Conservation (phyloP, 2,888 invertebrate genomes). For the Drosophila infuscata region DNA sequence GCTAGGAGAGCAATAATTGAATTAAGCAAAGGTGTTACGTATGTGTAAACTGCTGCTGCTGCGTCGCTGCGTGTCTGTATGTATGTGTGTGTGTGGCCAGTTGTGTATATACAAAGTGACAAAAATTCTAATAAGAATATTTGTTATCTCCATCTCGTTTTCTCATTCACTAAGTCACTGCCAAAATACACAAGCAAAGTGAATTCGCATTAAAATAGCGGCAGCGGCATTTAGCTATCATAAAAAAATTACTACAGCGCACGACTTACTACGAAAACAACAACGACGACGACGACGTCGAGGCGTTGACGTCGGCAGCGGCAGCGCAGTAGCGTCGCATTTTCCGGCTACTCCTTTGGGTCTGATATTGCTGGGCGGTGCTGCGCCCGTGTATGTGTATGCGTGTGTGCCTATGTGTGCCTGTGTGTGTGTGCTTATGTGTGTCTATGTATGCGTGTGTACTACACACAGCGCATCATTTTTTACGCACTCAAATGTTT, state of each 20-base stretch:
- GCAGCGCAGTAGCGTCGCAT: constrained; percentile 54
- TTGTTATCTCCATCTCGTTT: constrained; percentile 54
- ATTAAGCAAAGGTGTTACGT: constrained; percentile 76
- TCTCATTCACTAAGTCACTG: neutral
- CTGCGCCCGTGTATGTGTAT: constrained; percentile 36
- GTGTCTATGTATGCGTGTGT: constrained; percentile 25
- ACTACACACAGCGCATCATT: constrained; percentile 59
- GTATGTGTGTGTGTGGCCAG: constrained; percentile 35
- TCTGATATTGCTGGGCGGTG: constrained; percentile 46
- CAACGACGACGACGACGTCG: constrained; percentile 48
- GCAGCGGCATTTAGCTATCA: constrained; percentile 49
- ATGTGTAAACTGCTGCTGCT: constrained; percentile 56
- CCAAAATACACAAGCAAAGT: constrained; percentile 13
- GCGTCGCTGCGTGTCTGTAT: constrained; percentile 26
- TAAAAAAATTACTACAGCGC: constrained; percentile 69
- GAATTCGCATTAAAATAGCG: constrained; percentile 52
- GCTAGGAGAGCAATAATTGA: constrained; percentile 75
- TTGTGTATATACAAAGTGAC: constrained; percentile 73
- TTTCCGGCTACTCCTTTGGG: constrained; percentile 71
- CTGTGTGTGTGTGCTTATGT: constrained; percentile 29
- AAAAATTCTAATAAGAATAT: constrained; percentile 75
- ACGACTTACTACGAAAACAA: constrained; percentile 75
- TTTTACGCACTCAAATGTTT: constrained; percentile 73
- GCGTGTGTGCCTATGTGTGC: constrained; percentile 15
- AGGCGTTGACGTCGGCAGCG: constrained; percentile 40